A percentile compares a stretch with the other conserved stretches of the same genome.
Conservation (phyloP, 2,888 invertebrate genomes). For the Phytoseiulus persimilis region DNA sequence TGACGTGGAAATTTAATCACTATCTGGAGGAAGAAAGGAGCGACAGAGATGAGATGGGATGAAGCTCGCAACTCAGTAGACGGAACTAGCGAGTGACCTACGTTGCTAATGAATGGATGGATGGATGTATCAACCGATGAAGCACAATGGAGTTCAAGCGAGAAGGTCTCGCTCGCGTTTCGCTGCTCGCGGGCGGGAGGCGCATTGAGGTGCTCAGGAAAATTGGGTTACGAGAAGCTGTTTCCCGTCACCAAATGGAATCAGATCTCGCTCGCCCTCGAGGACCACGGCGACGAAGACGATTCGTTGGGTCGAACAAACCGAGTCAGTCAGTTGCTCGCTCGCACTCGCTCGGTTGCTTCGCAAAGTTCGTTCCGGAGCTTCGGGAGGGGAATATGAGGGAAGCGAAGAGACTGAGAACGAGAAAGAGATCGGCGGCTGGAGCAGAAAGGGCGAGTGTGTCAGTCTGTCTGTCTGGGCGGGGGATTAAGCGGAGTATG, state of each 20-base stretch:
- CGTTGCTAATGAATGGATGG: background rate
- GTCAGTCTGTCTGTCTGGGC: background rate
- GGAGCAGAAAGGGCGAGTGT: background rate
- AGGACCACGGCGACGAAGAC: background rate
- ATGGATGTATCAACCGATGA: background rate
- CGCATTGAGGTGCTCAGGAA: background rate
- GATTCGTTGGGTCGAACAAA: background rate
- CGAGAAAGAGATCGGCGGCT: background rate
- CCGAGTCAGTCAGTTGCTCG: background rate
- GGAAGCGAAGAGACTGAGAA: background rate
- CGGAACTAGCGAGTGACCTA: background rate
- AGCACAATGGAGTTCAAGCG: too few relatives aligned
- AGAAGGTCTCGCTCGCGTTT: too few relatives aligned
- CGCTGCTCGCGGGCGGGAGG: background rate
- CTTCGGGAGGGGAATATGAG: background rate
- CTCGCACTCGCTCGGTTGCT: background rate
- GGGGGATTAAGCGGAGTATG: slow-evolving; percentile 5
- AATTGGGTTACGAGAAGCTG: background rate
- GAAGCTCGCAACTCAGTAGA: background rate
- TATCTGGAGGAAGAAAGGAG: background rate
- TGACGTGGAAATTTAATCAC: slow-evolving; percentile 38
- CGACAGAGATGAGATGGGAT: background rate
- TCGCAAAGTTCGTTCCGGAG: slow-evolving; percentile 5
- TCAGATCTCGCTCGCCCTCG: background rate
- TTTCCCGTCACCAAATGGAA: background rate